Base-by-base conservation (phyloP, 2,797 vertebrate genomes). In the Chaunax sp. region DNA sequence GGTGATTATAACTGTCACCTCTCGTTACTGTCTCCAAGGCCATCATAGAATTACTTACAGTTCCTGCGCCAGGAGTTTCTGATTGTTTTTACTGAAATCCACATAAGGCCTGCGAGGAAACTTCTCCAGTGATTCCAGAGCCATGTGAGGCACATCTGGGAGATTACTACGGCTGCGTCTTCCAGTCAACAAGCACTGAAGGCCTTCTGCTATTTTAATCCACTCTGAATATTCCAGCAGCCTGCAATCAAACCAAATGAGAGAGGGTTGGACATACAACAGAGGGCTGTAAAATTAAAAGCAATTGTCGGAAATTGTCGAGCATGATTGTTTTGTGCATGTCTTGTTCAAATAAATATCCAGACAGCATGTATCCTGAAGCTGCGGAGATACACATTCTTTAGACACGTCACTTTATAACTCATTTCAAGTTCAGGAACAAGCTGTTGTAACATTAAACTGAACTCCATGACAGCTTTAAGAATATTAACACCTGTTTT, bases 61-160 rank as follows among this genome's bases (percentile, higher is more conserved):
- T 64, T 69, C 78, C 69, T 11, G 56, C 38, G 86, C 85, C 89
- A 90, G 80, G 49, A 77, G 43, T 76, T 84, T 77, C 82, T 85
- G 87, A 89, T 84, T 89, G 86, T 86, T 89, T 87, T 89, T 65
- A 72, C 78, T 81, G 79, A 88, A 82, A 83, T 82, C 67, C 75
- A 76, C 78, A 78, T 53, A 68, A 72, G 74, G 66, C 75, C 58
- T 50, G 62, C 20, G 26, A 84, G 77, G 81, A 85, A 88, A 83
- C 70, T 70, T 85, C 81, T 75, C 72, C 69, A 62, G 73, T 78
- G 77, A 81, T 86, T 87, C 78, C 80, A 75, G 52, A 72, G 63
- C 78, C 90, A 90, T 87, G 81, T 80, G 82, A 85, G 64, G 65
- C 67, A 84, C 90, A 92, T 93, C 92, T 93, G 91, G 89, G 80